Evolutionary conservation across 2,888 invertebrate genomes (phyloP), one percentile per base, ranked within the genome.

Genomic region (Ellobium chinense): DNA sequence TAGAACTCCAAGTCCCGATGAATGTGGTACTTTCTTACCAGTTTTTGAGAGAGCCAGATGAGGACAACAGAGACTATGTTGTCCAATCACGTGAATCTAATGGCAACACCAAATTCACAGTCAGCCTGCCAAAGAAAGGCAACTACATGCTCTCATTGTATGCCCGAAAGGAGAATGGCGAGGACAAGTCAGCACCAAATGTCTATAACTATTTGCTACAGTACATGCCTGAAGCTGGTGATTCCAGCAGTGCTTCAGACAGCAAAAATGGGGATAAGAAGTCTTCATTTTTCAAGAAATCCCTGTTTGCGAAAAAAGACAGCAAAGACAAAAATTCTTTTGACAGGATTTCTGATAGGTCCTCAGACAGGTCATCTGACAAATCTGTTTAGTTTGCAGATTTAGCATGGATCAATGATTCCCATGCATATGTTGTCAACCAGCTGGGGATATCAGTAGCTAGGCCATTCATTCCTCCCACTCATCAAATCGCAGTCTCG

Each of bases 111-210:
- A 85, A 81, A 27, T 90, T 89, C 80, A 73, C 79, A 34, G 80
- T 90, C 14, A 85, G 84, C 18, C 84, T 91, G 34, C 88, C 88
- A 0, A 88, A 89, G 60, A 87, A 89, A 27, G 92, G 92, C 27
- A 90, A 91, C 83, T 93, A 90, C 84, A 86, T 92, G 88, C 82
- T 93, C 74, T 89, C 90, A 65, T 80, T 92, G 24, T 92, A 91
- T 78, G 92, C 91, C n/a, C 84, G 91, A 12, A 85, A 86, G 31
- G 85, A 86, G 29, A 87, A 89, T 54, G 87, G 89, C 9, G 85
- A 89, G 21, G 88, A 90, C 65, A 86, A 82, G n/a, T 85, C 87
- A 46, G 89, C 90, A 82, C 84, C 88, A 24, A 91, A 91, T 82
- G 90, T 92, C 18, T 92, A 88, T 84, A 91, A 92, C 81, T 92